Base-by-base conservation (phyloP, 1,140 invertebrate species). In the Scaptomyza graminum region DNA sequence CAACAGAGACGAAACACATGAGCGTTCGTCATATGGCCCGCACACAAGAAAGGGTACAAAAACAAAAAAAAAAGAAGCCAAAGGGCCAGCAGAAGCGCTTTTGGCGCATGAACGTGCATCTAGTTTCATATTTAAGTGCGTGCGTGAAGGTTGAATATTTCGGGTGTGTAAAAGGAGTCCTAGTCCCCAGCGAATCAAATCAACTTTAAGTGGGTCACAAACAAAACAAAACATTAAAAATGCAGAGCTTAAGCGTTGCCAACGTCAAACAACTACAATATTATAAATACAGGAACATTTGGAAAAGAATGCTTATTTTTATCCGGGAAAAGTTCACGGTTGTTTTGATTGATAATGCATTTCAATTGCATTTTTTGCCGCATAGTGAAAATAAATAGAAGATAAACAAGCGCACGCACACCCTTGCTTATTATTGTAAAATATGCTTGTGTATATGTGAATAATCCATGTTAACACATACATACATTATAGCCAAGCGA, bases 311-410 rank as follows among this genome's bases (percentile, higher is more conserved):
- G n/a, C n/a, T n/a, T n/a, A n/a, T n/a, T n/a, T n/a, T n/a, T n/a
- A n/a, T 28, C 1, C 1, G 3, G 12, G 12, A 47, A 41, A 43
- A 62, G 56, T 73, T 64, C 64, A 73, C 68, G 31, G 60, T 67
- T 25, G 60, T 67, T 61, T 67, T 60, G 25, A 18, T 59, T 15
- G 63, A 37, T 52, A 60, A 50, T 52, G 75, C 47, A 72, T 72
- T 59, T 76, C 67, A 57, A 60, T 46, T 76, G 72, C 73, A 85
- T 65, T 76, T 73, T 82, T 74, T 64, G 79, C 79, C 75, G 79
- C 81, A 84, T 76, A 80, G 81, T 85, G 81, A 84, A 84, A 84
- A 84, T 84, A 85, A 84, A 84, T 84, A 85, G 61, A 82, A 87
- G 81, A 87, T 82, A 81, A 78, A 82, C 61, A 70, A 52, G 60